These are phyloP conservation scores for Tetragonula carbonaria DNA, from an alignment of 2,888 invertebrate genomes.

Conservation along the genomic window DNA sequence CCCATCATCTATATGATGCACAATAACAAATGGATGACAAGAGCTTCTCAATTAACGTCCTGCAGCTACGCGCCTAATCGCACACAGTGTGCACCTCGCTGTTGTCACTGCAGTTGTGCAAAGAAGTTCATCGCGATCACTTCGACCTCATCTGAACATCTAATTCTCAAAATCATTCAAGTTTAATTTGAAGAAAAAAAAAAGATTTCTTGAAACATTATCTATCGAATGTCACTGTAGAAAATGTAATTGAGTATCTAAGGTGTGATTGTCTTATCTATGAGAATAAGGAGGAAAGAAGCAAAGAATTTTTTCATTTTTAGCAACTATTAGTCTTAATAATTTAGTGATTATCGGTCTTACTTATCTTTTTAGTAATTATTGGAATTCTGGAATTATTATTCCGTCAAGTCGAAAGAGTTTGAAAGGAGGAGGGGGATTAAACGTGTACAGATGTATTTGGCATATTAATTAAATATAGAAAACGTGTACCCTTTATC, in stretches of 20 bases:
- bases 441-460: too few relatives aligned
- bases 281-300: background rate
- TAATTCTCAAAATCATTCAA: background rate
- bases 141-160: background rate
- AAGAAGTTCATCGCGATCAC: constrained; percentile 3
- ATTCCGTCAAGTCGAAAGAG: background rate
- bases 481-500: background rate
- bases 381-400: background rate
- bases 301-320: background rate
- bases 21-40: constrained; percentile 11
- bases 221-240: background rate
- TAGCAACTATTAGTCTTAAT: background rate
- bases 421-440: too few relatives aligned
- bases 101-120: constrained; percentile 18
- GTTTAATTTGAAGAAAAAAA: background rate
- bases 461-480: background rate
- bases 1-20: background rate
- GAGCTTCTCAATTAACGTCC: constrained; percentile 40
- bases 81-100: background rate
- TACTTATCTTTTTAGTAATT: background rate
- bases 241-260: background rate
- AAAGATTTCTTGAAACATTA: background rate
- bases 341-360: background rate
- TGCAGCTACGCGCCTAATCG: background rate
- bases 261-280: too few relatives aligned